Conservation (phyloP, 1,140 invertebrate species). For the Papilio polyxenes region DNA sequence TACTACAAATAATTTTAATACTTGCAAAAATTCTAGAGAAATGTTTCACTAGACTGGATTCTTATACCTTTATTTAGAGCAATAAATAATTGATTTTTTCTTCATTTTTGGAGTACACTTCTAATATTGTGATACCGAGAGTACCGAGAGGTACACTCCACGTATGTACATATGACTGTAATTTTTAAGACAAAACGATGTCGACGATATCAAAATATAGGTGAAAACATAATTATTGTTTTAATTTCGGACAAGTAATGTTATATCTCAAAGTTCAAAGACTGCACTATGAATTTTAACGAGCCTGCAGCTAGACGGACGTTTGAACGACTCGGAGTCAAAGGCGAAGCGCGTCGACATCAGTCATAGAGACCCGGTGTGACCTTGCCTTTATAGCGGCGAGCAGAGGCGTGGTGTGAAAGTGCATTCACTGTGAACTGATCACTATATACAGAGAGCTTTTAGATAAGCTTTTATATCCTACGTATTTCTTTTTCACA, state of each 20-base stretch:
- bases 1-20: too few relatives aligned
- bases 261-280: slow-evolving; percentile 13
- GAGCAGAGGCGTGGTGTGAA: slow-evolving; percentile 47
- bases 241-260: slow-evolving; percentile 4
- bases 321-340: slow-evolving; percentile 71
- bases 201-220: neutral
- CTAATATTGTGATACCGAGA: too few relatives aligned
- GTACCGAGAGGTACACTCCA: too few relatives aligned
- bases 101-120: too few relatives aligned
- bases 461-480: neutral
- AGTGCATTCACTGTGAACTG: slow-evolving; percentile 47
- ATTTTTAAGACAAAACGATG: too few relatives aligned
- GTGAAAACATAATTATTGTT: neutral
- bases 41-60: too few relatives aligned
- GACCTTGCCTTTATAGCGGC: slow-evolving; percentile 59
- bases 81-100: too few relatives aligned
- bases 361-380: slow-evolving; percentile 62
- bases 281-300: slow-evolving; percentile 58
- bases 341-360: slow-evolving; percentile 70
- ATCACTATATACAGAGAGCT: slow-evolving; percentile 31
- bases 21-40: too few relatives aligned
- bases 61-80: too few relatives aligned
- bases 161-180: too few relatives aligned
- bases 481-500: neutral
- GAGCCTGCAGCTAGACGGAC: slow-evolving; percentile 53